Percentiles rank a stretch among this genome's conserved stretches.
Evolutionary conservation across 2,797 vertebrate genomes (phyloP).

Genomic region (Myoxocephalus aenaeus): DNA sequence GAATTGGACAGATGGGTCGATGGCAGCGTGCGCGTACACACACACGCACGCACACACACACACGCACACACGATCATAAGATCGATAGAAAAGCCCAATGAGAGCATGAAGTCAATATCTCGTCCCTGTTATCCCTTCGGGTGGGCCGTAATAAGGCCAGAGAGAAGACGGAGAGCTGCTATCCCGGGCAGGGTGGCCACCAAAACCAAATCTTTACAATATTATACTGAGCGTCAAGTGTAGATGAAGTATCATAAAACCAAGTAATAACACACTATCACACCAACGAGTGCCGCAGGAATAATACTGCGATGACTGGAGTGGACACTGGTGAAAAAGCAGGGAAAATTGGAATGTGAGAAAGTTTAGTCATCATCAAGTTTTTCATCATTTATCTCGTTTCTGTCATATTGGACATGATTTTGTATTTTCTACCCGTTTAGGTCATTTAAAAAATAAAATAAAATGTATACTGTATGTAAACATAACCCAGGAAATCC

Average conservation of each 20-base stretch:
- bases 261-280: slow-evolving; percentile 65
- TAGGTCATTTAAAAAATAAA: background rate
- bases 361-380: background rate
- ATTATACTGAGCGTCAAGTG: slow-evolving; percentile 56
- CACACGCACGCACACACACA: slow-evolving; percentile 12
- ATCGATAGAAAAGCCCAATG: slow-evolving; percentile 72
- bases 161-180: slow-evolving; percentile 55
- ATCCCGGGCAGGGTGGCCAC: slow-evolving; percentile 31
- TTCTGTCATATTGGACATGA: background rate
- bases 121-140: slow-evolving; percentile 82
- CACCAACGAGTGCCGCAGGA: slow-evolving; percentile 18
- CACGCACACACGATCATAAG: slow-evolving; percentile 61
- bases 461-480: no score
- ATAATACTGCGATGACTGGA: slow-evolving; percentile 11
- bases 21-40: slow-evolving; percentile 51
- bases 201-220: slow-evolving; percentile 64
- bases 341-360: background rate
- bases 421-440: background rate
- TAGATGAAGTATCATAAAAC: slow-evolving; percentile 68
- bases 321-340: background rate
- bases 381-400: background rate
- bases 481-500: no score
- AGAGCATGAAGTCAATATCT: slow-evolving; percentile 81
- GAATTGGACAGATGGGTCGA: slow-evolving; percentile 68
- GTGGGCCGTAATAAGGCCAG: slow-evolving; percentile 75